Evolutionary conservation across 2,797 vertebrate genomes (phyloP).

Genomic region (Chrysocyon brachyurus): DNA sequence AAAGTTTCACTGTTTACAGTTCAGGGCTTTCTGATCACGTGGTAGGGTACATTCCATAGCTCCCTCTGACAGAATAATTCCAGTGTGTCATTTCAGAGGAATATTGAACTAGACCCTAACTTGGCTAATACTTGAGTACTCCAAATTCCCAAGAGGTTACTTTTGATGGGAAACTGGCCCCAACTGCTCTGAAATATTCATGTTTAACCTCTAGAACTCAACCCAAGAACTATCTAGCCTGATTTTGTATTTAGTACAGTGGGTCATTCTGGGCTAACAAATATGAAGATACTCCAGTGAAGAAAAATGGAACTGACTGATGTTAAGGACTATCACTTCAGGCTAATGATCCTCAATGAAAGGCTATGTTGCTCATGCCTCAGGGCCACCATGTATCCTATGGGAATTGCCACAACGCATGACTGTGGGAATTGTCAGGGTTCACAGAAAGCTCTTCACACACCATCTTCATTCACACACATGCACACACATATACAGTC

Average conservation of each 20-base stretch:
- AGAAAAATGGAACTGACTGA: slow-evolving; percentile 7
- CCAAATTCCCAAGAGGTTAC: slow-evolving; percentile 74
- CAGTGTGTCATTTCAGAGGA: slow-evolving; percentile 81
- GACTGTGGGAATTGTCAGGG: background rate
- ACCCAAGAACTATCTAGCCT: slow-evolving; percentile 53
- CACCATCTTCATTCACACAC: background rate
- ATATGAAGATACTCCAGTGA: slow-evolving; percentile 9
- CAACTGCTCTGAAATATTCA: slow-evolving; percentile 67
- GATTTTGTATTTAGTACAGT: slow-evolving; percentile 43
- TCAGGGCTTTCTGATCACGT: slow-evolving; percentile 18
- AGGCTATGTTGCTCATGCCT: background rate
- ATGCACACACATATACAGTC: background rate
- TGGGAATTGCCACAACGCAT: background rate
- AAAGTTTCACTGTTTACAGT: slow-evolving; percentile 56
- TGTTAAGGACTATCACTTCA: background rate
- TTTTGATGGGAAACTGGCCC: slow-evolving; percentile 79
- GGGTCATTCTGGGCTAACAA: slow-evolving; percentile 51
- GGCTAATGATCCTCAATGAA: background rate
- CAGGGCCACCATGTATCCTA: background rate
- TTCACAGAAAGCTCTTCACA: background rate
- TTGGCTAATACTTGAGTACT: slow-evolving; percentile 77
- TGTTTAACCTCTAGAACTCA: slow-evolving; percentile 72
- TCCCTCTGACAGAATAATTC: slow-evolving; percentile 76
- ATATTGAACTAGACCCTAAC: slow-evolving; percentile 78
- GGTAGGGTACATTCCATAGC: slow-evolving; percentile 72